A percentile compares a stretch with the other conserved stretches of the same genome.
phyloP scores from a whole-genome alignment of 2,113 vertebrate genomes.

The Equus quagga region DNA sequence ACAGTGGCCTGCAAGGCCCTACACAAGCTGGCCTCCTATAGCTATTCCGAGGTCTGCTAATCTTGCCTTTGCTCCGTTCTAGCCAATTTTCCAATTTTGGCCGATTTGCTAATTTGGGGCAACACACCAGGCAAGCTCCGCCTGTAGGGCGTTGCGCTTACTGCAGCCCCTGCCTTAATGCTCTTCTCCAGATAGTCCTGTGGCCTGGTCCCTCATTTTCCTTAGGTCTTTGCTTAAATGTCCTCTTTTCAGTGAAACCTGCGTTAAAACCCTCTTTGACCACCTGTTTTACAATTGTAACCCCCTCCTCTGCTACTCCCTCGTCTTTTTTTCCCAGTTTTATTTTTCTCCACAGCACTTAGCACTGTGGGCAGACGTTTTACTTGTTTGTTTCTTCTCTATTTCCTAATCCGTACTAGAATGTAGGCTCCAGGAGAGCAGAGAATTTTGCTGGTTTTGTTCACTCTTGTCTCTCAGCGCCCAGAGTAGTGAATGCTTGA shows the following conservation, averaged over 20 bases:
- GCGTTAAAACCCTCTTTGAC: not conserved
- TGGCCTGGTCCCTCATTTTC: not conserved
- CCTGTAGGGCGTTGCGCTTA: not conserved
- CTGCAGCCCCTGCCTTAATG: no score
- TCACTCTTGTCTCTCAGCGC: not conserved
- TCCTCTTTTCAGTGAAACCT: not conserved
- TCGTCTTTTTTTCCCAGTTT: not conserved
- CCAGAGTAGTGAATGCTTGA: not conserved
- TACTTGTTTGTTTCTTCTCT: not conserved
- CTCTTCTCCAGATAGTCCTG: not conserved
- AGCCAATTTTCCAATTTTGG: not conserved
- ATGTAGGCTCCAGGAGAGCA: not conserved
- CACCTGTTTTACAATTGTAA: not conserved
- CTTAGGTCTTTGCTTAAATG: not conserved
- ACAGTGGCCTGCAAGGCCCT: no score
- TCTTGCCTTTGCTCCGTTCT: not conserved
- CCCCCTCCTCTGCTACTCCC: not conserved
- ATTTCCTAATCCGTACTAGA: not conserved
- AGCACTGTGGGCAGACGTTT: not conserved
- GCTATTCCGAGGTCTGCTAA: not conserved
- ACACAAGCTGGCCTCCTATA: not conserved
- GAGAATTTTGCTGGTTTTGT: not conserved
- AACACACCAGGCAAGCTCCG: not conserved
- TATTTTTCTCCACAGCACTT: not conserved
- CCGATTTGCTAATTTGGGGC: not conserved